A percentile compares a stretch with the other conserved stretches of the same genome.
Evolutionary conservation across 1,140 invertebrate species (phyloP).

Genomic region (Sarcophaga bullata): DNA sequence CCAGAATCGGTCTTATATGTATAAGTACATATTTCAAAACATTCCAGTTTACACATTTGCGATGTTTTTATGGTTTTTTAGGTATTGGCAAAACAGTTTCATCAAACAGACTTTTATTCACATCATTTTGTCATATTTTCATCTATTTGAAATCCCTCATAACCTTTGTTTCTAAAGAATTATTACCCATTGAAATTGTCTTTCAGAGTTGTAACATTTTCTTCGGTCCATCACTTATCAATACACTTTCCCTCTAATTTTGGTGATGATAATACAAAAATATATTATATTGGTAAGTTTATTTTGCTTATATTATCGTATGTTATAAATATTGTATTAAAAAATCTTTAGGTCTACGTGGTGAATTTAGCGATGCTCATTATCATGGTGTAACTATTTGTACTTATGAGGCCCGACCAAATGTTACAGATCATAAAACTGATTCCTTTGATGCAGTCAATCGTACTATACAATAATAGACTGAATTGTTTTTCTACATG

Average conservation of each 20-base stretch:
- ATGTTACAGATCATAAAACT: conserved; percentile 84
- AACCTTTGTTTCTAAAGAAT: too few relatives aligned
- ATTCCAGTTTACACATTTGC: too few relatives aligned
- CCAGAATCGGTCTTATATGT: too few relatives aligned
- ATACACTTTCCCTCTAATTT: conserved; percentile 91
- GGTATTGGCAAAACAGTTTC: too few relatives aligned
- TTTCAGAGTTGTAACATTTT: conserved; percentile 87
- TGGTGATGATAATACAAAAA: conserved; percentile 82
- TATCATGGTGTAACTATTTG: conserved; percentile 90
- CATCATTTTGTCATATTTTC: neutral
- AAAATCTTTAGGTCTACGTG: conserved; percentile 74
- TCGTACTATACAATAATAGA: conserved; percentile 71
- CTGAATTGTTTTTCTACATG: neutral
- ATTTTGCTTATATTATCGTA: neutral
- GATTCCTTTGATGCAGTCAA: conserved; percentile 73
- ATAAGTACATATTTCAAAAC: too few relatives aligned
- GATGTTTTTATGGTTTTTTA: too few relatives aligned
- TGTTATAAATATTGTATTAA: neutral
- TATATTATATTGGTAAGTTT: conserved; percentile 85
- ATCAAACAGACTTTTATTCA: neutral
- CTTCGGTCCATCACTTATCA: conserved; percentile 85
- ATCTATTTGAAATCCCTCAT: too few relatives aligned
- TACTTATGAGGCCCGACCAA: conserved; percentile 87
- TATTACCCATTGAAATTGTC: too few relatives aligned
- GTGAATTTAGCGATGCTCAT: conserved; percentile 87